A percentile compares a stretch with the other conserved stretches of the same genome.
phyloP scores from a whole-genome alignment of 2,797 vertebrate genomes.

The Geotrypetes seraphini region DNA sequence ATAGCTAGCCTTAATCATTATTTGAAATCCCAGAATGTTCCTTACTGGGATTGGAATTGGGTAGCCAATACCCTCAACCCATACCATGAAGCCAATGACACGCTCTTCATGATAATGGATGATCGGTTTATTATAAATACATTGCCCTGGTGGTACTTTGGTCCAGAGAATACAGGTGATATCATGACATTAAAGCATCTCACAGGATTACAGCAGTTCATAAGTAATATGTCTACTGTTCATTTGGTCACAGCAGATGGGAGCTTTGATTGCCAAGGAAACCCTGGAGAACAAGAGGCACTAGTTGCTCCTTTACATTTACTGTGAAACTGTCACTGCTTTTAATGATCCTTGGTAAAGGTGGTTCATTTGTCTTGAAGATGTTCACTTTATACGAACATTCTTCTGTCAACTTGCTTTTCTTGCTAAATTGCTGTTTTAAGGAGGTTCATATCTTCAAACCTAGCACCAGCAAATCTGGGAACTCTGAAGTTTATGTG shows the following conservation, averaged over 20 bases:
- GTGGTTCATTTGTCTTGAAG: constrained; percentile 89
- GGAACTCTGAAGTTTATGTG: constrained; percentile 89
- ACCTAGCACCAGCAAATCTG: constrained; percentile 91
- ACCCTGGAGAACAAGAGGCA: constrained; percentile 89
- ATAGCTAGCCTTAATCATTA: constrained; percentile 86
- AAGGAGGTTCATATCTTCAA: constrained; percentile 76
- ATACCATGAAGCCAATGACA: constrained; percentile 82
- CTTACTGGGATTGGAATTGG: constrained; percentile 80
- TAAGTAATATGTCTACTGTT: constrained; percentile 57
- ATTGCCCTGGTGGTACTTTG: constrained; percentile 84
- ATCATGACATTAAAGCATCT: constrained; percentile 76
- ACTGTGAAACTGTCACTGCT: constrained; percentile 78
- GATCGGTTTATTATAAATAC: constrained; percentile 86
- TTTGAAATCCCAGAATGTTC: constrained; percentile 64
- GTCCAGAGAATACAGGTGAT: constrained; percentile 85
- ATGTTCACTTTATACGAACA: constrained; percentile 94
- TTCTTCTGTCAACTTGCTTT: constrained; percentile 81
- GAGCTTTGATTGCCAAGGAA: constrained; percentile 94
- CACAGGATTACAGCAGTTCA: constrained; percentile 67
- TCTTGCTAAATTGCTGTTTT: constrained; percentile 83
- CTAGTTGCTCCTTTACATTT: constrained; percentile 81
- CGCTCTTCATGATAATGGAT: constrained; percentile 74
- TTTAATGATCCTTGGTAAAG: constrained; percentile 64
- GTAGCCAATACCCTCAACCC: constrained; percentile 86
- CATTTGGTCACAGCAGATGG: constrained; percentile 91